Evolutionary conservation across 2,797 vertebrate species (phyloP).

Genomic region (Heterohyrax brucei): DNA sequence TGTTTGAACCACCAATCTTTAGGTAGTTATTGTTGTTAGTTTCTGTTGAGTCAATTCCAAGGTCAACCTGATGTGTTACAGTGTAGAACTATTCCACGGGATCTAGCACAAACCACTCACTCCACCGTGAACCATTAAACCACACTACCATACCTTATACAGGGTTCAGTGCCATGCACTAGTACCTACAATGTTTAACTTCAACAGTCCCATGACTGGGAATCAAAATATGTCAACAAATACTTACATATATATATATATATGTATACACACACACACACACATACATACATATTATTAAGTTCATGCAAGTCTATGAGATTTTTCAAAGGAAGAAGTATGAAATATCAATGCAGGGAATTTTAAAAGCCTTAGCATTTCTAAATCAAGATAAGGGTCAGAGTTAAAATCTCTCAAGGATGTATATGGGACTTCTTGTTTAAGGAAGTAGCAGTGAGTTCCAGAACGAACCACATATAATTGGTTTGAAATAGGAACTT

Average conservation of each 20-base stretch:
- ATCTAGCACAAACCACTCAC: not conserved
- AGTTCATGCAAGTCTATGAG: conserved; percentile 41
- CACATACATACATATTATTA: not conserved
- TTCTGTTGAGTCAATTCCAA: not conserved
- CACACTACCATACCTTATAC: not conserved
- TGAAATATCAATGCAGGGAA: not conserved
- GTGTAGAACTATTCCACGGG: not conserved
- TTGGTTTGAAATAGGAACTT: conserved; percentile 88
- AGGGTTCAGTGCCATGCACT: not conserved
- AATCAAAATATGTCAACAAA: conserved; percentile 51
- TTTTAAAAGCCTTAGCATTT: conserved; percentile 69
- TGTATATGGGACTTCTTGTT: conserved; percentile 74
- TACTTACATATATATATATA: not conserved
- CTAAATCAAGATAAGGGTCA: conserved; percentile 56
- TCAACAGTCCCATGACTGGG: not conserved
- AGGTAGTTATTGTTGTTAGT: not conserved
- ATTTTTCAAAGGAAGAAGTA: not conserved
- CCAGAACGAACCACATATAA: conserved; percentile 79
- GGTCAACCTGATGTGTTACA: not conserved
- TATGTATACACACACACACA: no score
- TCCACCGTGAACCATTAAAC: not conserved
- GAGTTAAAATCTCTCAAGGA: conserved; percentile 68
- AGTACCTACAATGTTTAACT: not conserved
- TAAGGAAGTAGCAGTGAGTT: conserved; percentile 78
- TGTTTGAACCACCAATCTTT: not conserved